These are phyloP conservation scores for Apostichopus leukothele DNA, from an alignment of 53 echinoderm and acorn worm species.

Conservation along the genomic window DNA sequence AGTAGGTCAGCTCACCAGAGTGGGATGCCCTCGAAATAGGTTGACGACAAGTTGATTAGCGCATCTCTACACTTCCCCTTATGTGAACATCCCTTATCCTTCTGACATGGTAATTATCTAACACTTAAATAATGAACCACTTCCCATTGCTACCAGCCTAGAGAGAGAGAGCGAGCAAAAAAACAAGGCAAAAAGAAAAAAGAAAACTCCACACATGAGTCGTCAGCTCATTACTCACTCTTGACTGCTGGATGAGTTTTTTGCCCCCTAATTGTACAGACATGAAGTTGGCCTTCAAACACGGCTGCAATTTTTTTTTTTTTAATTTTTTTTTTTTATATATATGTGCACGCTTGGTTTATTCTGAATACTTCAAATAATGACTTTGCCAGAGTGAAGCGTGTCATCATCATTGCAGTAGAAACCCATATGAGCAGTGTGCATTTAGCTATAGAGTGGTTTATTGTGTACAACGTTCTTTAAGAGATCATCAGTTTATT, in stretches of 20 bases:
- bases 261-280: constrained; percentile 25
- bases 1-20: background rate
- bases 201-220: background rate
- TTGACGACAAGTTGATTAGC: background rate
- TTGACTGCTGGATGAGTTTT: constrained; percentile 34
- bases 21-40: constrained; percentile 1
- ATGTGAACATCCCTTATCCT: background rate
- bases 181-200: background rate
- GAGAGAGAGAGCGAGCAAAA: background rate
- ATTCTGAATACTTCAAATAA: constrained; percentile 20
- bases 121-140: constrained; percentile 12
- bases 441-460: background rate
- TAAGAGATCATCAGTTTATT: background rate
- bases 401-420: background rate
- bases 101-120: background rate
- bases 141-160: constrained; percentile 4
- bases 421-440: background rate
- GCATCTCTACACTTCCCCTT: background rate
- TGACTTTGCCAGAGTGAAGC: constrained; percentile 20
- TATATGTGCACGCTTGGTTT: constrained; percentile 20
- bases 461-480: background rate
- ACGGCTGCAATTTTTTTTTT: background rate
- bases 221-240: constrained; percentile 16
- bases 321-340: background rate
- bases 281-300: constrained; percentile 30